phyloP scores from a whole-genome alignment of 92 coral and sea anemone species.

The Palythoa grandis region DNA sequence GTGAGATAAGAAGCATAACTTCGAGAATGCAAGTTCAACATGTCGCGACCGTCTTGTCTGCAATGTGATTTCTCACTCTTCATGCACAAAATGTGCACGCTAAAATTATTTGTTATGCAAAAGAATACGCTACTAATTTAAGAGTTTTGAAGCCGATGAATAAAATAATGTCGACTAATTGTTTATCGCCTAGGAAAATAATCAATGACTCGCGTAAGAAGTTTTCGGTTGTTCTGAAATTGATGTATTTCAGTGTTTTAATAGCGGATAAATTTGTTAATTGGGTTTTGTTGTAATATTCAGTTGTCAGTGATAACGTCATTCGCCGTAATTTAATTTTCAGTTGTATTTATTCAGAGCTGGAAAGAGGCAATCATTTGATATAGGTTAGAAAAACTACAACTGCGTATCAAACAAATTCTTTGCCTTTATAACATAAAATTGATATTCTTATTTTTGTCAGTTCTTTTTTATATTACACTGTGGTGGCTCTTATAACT shows the following conservation, averaged over 20 bases:
- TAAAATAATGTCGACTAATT: background rate
- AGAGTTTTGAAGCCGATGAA: background rate
- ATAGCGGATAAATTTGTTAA: background rate
- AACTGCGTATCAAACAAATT: background rate
- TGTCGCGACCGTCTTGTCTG: background rate
- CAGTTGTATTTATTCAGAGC: constrained; percentile 5
- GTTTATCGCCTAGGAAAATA: background rate
- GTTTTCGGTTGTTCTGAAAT: background rate
- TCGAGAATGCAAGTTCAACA: background rate
- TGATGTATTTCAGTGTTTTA: background rate
- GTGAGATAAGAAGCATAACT: background rate
- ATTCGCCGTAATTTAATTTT: constrained; percentile 3
- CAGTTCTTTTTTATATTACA: background rate
- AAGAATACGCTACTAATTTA: background rate
- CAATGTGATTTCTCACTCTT: constrained; percentile 4
- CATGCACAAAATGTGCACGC: background rate
- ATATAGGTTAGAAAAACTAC: background rate
- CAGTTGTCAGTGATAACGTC: background rate
- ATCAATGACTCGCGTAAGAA: background rate
- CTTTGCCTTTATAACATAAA: background rate
- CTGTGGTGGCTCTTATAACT: background rate
- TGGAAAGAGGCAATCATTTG: background rate
- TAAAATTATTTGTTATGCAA: constrained; percentile 36
- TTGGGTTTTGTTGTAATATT: background rate
- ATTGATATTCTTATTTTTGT: too few species aligned